These are phyloP conservation scores for Chaetura pelagica DNA, from an alignment of 2,113 vertebrate species.

Conservation along the genomic window DNA sequence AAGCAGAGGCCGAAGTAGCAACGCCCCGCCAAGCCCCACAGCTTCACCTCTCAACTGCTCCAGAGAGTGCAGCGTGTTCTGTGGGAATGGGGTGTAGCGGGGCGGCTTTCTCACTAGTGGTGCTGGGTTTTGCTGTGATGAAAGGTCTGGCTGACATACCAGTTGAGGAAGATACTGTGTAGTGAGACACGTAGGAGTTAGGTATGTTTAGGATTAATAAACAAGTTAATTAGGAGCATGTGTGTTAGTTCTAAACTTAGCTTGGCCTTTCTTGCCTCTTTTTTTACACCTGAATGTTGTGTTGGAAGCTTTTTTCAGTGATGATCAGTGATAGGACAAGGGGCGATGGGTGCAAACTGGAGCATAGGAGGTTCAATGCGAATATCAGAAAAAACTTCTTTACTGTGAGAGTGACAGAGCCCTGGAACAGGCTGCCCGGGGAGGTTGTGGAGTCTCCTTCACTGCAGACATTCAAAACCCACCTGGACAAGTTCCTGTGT, in stretches of 20 bases:
- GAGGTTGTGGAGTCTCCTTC: too few species aligned
- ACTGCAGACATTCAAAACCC: too few species aligned
- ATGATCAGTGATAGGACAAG: too few species aligned
- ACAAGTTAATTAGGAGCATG: fast-evolving
- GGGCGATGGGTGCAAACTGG: too few species aligned
- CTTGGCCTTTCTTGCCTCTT: background rate
- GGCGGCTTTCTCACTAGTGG: fast-evolving
- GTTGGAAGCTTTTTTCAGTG: fast-evolving
- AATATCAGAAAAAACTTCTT: too few species aligned
- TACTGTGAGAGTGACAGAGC: too few species aligned
- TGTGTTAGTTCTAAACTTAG: fast-evolving
- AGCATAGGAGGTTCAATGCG: too few species aligned
- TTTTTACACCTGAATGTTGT: too few species aligned
- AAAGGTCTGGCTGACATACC: fast-evolving
- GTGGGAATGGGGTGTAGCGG: fast-evolving
- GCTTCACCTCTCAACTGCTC: fast-evolving
- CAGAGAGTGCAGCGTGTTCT: fast-evolving
- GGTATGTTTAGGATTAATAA: background rate
- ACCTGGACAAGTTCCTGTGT: too few species aligned
- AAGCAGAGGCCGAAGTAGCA: fast-evolving
- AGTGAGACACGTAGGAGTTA: fast-evolving
- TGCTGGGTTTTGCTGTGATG: fast-evolving
- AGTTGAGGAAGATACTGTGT: background rate
- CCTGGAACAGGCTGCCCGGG: too few species aligned
- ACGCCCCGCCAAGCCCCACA: fast-evolving